A percentile compares a stretch with the other conserved stretches of the same genome.
Conservation (phyloP, 92 coral and sea anemone genomes). For the Parazoanthus darwini region DNA sequence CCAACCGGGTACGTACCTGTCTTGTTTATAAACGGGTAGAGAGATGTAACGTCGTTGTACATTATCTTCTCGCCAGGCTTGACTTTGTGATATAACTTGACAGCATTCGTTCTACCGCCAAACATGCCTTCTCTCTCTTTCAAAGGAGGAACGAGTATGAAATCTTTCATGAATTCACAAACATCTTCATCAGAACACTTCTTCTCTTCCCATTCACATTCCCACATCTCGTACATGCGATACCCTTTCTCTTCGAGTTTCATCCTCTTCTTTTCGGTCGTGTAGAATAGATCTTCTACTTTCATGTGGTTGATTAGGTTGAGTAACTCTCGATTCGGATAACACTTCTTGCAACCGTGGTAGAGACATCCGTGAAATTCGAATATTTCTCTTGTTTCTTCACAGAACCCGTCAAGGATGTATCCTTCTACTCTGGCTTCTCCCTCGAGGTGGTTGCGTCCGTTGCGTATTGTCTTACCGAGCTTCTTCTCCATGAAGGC, state of each 20-base stretch:
- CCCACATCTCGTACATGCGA: too few relatives aligned
- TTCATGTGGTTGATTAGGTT: background rate
- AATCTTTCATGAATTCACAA: rapidly evolving
- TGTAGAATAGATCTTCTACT: background rate
- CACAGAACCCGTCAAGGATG: background rate
- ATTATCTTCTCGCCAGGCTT: background rate
- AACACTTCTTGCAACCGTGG: background rate
- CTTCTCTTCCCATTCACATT: background rate
- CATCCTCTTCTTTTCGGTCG: too few relatives aligned
- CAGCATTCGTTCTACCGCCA: background rate
- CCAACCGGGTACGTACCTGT: background rate
- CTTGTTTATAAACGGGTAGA: background rate
- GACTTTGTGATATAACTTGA: background rate
- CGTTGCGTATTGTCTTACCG: background rate
- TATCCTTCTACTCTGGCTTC: background rate
- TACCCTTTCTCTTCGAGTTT: too few relatives aligned
- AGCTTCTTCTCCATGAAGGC: background rate
- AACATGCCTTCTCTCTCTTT: background rate
- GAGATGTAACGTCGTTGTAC: background rate
- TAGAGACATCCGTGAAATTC: background rate
- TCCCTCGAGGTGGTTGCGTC: background rate
- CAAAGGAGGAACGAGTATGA: background rate
- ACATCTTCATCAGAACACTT: background rate
- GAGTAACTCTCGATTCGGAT: background rate
- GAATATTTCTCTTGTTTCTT: background rate